Percentiles rank a stretch among this genome's conserved stretches.
Conservation (phyloP, 2,888 invertebrate genomes). For the Chouioia cunea region DNA sequence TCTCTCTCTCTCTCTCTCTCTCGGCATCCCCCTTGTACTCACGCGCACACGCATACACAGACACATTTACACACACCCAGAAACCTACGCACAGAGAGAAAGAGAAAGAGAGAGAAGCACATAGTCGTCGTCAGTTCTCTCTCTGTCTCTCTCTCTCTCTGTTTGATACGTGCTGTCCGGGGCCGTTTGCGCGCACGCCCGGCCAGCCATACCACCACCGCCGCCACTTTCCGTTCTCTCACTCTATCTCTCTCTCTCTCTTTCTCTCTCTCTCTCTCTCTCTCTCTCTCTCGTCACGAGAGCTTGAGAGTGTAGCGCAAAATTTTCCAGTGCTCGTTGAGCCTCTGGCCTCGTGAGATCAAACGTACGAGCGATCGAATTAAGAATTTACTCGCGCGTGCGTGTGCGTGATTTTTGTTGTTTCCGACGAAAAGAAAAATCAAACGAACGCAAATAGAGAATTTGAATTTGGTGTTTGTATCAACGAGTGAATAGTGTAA, state of each 20-base stretch:
- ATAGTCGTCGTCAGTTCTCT: too few relatives aligned
- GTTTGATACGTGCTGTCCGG: too few relatives aligned
- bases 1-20: not conserved
- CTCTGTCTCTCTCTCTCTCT: too few relatives aligned
- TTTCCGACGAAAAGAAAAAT: too few relatives aligned
- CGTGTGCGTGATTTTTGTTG: not conserved
- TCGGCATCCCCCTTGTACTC: too few relatives aligned
- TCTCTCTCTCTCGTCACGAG: not conserved
- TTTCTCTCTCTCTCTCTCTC: constrained; percentile 8
- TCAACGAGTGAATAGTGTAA: too few relatives aligned
- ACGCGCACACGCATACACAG: too few relatives aligned
- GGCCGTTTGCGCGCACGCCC: not conserved
- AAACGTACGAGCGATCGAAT: constrained; percentile 33
- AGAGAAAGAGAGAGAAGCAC: too few relatives aligned
- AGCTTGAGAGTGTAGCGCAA: constrained; percentile 33
- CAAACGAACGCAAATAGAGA: too few relatives aligned
- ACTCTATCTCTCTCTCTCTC: constrained; percentile 16
- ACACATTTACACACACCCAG: too few relatives aligned
- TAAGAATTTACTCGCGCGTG: constrained; percentile 16
- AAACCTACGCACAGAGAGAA: too few relatives aligned
- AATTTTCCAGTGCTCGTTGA: constrained; percentile 46
- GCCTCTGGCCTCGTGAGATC: constrained; percentile 41
- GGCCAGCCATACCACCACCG: not conserved
- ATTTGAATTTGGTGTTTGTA: too few relatives aligned
- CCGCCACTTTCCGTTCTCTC: constrained; percentile 20